Evolutionary conservation across 2,888 invertebrate genomes (phyloP), one percentile per base, ranked within the genome.

Genomic region (Shargacucullia verbasci): DNA sequence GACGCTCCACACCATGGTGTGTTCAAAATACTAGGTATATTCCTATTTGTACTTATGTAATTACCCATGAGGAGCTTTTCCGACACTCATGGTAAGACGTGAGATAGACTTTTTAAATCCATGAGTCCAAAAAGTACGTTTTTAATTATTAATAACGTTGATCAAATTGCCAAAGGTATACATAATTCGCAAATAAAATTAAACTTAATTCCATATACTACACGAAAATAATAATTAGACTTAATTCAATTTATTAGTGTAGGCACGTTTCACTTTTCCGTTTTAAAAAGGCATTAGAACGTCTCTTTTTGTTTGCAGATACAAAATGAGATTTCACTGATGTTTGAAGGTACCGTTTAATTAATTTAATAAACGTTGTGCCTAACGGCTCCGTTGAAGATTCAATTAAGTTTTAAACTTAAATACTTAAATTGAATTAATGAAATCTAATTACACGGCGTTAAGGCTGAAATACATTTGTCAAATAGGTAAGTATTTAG

Each of bases 331-430:
- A 77, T 77, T 75, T 67, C 60, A 54, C 59, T 68, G 59, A 75
- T 73, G 59, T 70, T 76, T 71, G 52, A 68, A 75, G 70, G 72
- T 52, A 71, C 49, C 45, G 46, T 77, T 73, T 78, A 73, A 78
- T 78, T 78, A 78, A 77, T 70, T 68, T 70, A 75, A 77, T 78
- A 73, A 78, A 75, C 69, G 77, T 59, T 61, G 57, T 59, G 53
- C 58, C 64, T 63, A 63, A 70, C 66, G 54, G 60, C 58, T 50
- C 59, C 20, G 60, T 56, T 70, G 60, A 67, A 73, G 58, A 78
- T 78, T 73, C 73, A 69, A 78, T 78, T 73, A 72, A 70, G 70
- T 78, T 77, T 75, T 53, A 65, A 71, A 75, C 66, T 74, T 69
- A 66, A 77, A 72, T 69, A 75, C 58, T 67, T 67, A 60, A 56